Evolutionary conservation across 2,797 vertebrate genomes (phyloP).

Genomic region (Cryptoprocta ferox): DNA sequence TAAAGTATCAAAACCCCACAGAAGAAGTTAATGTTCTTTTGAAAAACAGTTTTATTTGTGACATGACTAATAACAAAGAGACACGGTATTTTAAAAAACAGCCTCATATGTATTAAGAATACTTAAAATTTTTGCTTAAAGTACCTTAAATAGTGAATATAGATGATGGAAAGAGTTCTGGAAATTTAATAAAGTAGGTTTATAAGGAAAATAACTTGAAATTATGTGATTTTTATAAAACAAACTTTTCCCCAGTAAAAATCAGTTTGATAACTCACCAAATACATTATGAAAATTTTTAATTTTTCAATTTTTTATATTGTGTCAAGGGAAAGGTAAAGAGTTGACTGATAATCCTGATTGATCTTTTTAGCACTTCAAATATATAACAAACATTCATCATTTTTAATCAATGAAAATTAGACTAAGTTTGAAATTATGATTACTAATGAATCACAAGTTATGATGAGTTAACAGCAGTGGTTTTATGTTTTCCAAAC

Average conservation of each 20-base stretch:
- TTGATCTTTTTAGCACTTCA: conserved; percentile 55
- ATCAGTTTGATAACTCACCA: conserved; percentile 10
- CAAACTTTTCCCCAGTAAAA: conserved; percentile 1
- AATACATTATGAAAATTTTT: neutral
- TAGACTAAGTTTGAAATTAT: conserved; percentile 65
- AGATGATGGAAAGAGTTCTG: neutral
- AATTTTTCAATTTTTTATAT: neutral
- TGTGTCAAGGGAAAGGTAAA: conserved; percentile 41
- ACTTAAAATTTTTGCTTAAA: neutral
- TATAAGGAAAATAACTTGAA: neutral
- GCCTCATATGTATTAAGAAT: neutral
- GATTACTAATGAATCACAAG: conserved; percentile 37
- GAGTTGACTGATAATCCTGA: conserved; percentile 37
- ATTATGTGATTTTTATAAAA: conserved; percentile 10
- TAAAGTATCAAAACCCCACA: neutral
- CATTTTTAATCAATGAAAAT: conserved; percentile 67
- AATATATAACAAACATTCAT: conserved; percentile 58
- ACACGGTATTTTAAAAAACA: conserved; percentile 7
- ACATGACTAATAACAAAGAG: neutral
- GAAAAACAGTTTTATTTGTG: conserved; percentile 22
- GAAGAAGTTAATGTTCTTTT: neutral
- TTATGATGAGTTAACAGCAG: conserved; percentile 15
- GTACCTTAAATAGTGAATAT: neutral
- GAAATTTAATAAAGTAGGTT: neutral
- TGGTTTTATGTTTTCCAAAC: conserved; percentile 54